A percentile compares a stretch with the other conserved stretches of the same genome.
These are phyloP conservation scores for Pseudomyrmex cubaensis DNA, from an alignment of 1,140 invertebrate species.

Conservation along the genomic window DNA sequence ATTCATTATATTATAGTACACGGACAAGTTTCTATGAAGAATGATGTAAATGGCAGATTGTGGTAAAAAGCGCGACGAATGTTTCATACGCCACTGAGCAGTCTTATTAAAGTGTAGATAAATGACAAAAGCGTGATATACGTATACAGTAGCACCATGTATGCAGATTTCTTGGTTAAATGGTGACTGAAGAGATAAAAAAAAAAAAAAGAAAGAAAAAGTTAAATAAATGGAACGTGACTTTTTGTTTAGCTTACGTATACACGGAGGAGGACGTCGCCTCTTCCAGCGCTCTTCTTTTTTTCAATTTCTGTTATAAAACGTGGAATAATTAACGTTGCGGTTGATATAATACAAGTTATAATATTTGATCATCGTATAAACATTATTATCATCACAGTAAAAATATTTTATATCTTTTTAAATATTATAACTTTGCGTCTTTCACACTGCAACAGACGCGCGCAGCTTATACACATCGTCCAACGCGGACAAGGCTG, in stretches of 20 bases:
- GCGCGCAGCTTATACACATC: slow-evolving; percentile 57
- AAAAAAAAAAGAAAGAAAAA: slow-evolving; percentile 37
- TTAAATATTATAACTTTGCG: slow-evolving; percentile 76
- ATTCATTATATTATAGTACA: slow-evolving; percentile 56
- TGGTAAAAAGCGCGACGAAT: slow-evolving; percentile 63
- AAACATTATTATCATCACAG: slow-evolving; percentile 86
- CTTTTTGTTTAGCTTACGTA: slow-evolving; percentile 65
- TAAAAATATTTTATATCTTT: slow-evolving; percentile 85
- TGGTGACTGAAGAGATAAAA: slow-evolving; percentile 61
- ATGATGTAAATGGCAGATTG: slow-evolving; percentile 61
- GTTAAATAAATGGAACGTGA: slow-evolving; percentile 75
- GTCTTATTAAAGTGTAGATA: slow-evolving; percentile 75
- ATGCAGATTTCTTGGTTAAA: slow-evolving; percentile 67
- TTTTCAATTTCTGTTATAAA: slow-evolving; percentile 73
- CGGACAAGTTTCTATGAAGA: slow-evolving; percentile 63
- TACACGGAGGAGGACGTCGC: slow-evolving; percentile 53
- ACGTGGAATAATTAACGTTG: slow-evolving; percentile 75
- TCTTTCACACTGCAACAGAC: slow-evolving; percentile 64
- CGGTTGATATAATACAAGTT: slow-evolving; percentile 80
- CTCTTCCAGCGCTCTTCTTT: slow-evolving; percentile 14
- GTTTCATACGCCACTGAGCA: slow-evolving; percentile 69
- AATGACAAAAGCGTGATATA: slow-evolving; percentile 70
- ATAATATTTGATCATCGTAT: slow-evolving; percentile 83
- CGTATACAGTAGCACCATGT: slow-evolving; percentile 74
- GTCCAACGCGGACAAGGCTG: slow-evolving; percentile 62